Percentiles rank a stretch among this genome's conserved stretches.
These are phyloP conservation scores for Cydia splendana DNA, from an alignment of 1,140 invertebrate species.

Conservation along the genomic window DNA sequence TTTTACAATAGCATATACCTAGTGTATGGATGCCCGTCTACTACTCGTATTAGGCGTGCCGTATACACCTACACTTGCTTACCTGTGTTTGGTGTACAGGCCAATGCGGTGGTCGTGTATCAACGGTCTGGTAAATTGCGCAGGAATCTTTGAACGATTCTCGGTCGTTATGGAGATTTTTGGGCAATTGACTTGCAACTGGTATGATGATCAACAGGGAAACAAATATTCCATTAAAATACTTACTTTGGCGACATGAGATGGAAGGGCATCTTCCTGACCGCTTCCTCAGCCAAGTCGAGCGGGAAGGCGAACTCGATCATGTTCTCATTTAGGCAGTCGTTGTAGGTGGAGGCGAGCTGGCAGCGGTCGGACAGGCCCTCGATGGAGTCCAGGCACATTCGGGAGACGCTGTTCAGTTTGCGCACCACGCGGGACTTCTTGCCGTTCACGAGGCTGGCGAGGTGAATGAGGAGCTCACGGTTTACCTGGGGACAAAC, in stretches of 20 bases:
- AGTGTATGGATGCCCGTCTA: too few relatives aligned
- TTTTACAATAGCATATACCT: too few relatives aligned
- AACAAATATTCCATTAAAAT: background rate
- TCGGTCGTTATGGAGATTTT: too few relatives aligned
- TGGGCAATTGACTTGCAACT: too few relatives aligned
- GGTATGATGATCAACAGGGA: too few relatives aligned
- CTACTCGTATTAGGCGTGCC: too few relatives aligned
- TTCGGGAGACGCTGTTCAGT: constrained; percentile 63
- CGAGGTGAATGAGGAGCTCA: constrained; percentile 65
- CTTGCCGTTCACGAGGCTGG: constrained; percentile 70
- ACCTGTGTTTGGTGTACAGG: too few relatives aligned
- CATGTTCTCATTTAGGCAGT: constrained; percentile 74
- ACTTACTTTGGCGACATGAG: constrained; percentile 73
- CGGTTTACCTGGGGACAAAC: constrained; percentile 59
- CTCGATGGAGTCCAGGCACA: constrained; percentile 69
- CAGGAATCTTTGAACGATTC: too few relatives aligned
- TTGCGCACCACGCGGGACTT: constrained; percentile 69
- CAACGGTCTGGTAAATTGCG: too few relatives aligned
- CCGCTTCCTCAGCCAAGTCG: constrained; percentile 72
- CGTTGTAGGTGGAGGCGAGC: constrained; percentile 70
- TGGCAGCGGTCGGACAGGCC: constrained; percentile 70
- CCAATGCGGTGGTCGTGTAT: too few relatives aligned
- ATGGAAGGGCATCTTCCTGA: constrained; percentile 73
- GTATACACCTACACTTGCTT: too few relatives aligned
- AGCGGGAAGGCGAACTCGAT: constrained; percentile 70